Conservation (phyloP, 2,797 vertebrate species). For the Thamnophis elegans region DNA sequence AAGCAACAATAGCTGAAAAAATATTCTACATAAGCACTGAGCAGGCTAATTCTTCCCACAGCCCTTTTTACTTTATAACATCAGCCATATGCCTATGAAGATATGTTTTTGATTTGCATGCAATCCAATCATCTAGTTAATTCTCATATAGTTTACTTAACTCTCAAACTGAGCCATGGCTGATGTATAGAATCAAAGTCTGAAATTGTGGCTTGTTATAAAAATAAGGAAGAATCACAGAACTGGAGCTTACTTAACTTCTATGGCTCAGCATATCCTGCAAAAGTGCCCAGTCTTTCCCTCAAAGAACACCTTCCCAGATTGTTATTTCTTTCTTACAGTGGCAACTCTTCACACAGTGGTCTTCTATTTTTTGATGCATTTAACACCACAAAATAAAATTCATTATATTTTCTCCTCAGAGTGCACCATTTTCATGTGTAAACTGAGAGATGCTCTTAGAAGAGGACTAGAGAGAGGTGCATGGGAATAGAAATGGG, state of each 20-base stretch:
- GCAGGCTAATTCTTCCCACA: neutral
- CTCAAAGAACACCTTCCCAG: neutral
- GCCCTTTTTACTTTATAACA: neutral
- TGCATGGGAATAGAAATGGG: neutral
- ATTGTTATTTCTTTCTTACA: neutral
- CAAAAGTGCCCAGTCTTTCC: neutral
- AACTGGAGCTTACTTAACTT: neutral
- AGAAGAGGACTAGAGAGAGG: neutral
- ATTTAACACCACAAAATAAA: neutral
- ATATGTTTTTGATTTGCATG: neutral
- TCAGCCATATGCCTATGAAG: neutral
- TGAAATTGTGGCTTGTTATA: neutral
- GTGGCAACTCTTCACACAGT: neutral
- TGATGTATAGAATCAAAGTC: neutral
- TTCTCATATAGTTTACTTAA: neutral
- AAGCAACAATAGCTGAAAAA: neutral
- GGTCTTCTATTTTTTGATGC: neutral
- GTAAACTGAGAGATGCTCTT: neutral
- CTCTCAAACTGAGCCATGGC: neutral
- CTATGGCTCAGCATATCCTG: neutral
- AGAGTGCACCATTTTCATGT: neutral
- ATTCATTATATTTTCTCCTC: neutral
- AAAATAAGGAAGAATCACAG: neutral
- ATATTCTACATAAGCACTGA: neutral
- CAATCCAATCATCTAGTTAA: neutral